These are phyloP conservation scores for Callipepla californica DNA, from an alignment of 2,113 vertebrate species.

Conservation along the genomic window DNA sequence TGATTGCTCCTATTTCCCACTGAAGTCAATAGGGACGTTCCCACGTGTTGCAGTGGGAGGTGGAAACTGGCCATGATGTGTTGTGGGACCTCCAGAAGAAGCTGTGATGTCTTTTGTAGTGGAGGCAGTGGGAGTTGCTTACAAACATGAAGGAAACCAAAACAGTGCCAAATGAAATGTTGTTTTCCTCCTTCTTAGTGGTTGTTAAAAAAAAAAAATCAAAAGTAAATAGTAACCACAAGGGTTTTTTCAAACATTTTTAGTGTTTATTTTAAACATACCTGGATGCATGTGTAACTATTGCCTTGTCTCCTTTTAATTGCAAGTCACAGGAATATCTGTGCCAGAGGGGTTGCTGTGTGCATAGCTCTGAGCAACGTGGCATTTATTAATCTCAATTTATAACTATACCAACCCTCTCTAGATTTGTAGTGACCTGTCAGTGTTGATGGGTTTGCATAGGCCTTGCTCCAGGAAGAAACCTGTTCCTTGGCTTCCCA, in stretches of 20 bases:
- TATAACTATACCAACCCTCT: not conserved
- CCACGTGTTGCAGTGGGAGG: not conserved
- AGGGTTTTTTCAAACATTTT: not conserved
- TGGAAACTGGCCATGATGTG: slow-evolving; percentile 21
- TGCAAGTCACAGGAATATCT: not conserved
- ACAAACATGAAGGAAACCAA: slow-evolving; percentile 51
- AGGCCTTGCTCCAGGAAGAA: not conserved
- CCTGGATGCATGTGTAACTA: not conserved
- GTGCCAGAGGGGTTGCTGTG: fast-evolving
- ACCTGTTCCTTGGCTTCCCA: not conserved
- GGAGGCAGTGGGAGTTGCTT: slow-evolving; percentile 37
- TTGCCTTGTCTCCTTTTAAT: not conserved
- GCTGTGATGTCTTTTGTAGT: slow-evolving; percentile 34
- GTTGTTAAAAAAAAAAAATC: slow-evolving; percentile 19
- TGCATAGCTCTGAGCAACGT: not conserved
- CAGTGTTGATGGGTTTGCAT: fast-evolving
- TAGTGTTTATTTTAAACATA: not conserved
- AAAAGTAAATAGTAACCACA: not conserved
- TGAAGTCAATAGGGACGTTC: slow-evolving; percentile 38
- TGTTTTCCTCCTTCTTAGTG: slow-evolving; percentile 19
- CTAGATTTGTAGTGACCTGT: not conserved
- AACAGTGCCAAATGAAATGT: slow-evolving; percentile 18
- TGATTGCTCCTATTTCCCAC: slow-evolving; percentile 26
- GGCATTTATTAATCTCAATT: not conserved
- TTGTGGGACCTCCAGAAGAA: slow-evolving; percentile 41